phyloP scores from a whole-genome alignment of 2,113 vertebrate species.

The Fulmarus glacialis region DNA sequence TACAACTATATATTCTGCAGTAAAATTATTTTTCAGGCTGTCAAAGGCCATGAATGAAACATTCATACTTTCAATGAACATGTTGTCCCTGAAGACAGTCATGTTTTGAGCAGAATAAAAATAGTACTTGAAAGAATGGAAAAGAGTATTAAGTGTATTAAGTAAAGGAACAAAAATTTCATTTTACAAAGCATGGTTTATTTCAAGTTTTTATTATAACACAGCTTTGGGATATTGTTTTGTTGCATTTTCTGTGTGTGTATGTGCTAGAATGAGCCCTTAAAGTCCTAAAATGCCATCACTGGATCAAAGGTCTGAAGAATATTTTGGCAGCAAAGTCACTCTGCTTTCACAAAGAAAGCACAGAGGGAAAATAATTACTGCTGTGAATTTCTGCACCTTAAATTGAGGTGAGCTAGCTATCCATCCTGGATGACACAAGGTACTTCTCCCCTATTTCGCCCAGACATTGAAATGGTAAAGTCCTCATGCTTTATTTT shows the following conservation, averaged over 20 bases:
- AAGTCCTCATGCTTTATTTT: background rate
- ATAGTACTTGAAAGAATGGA: slow-evolving; percentile 28
- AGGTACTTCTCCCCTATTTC: fast-evolving
- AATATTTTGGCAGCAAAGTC: background rate
- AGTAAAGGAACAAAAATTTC: background rate
- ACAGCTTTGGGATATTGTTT: background rate
- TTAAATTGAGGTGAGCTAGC: background rate
- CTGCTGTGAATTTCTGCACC: background rate
- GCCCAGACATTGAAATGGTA: fast-evolving
- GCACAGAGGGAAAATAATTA: no score
- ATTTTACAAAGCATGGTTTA: background rate
- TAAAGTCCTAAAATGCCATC: background rate
- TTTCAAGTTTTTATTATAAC: background rate
- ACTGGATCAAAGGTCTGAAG: background rate
- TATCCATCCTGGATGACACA: fast-evolving
- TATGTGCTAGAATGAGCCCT: background rate
- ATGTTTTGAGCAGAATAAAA: slow-evolving; percentile 31
- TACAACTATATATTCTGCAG: background rate
- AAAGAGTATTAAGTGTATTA: background rate
- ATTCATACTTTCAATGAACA: slow-evolving; percentile 36
- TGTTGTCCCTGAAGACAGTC: slow-evolving; percentile 25
- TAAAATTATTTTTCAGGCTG: background rate
- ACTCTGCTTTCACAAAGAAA: background rate
- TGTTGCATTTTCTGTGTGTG: background rate
- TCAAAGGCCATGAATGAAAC: slow-evolving; percentile 43